Conservation (phyloP, 2,113 vertebrate species). For the Lagopus leucura region DNA sequence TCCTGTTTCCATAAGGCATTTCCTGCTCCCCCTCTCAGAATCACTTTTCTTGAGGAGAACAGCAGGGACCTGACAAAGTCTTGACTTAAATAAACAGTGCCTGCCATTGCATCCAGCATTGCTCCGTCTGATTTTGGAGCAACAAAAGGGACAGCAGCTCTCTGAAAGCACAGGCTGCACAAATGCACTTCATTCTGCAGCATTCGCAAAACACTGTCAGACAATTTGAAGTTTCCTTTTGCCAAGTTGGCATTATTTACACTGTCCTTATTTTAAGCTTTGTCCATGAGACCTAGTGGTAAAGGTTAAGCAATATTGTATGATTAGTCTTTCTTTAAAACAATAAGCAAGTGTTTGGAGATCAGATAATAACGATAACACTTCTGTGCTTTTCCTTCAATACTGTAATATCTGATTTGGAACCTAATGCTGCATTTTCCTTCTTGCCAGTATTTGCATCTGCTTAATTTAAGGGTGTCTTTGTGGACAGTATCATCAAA, state of each 20-base stretch:
- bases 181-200: background rate
- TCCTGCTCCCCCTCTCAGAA: constrained; percentile 88
- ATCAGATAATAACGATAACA: background rate
- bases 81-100: constrained; percentile 84
- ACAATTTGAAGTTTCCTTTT: background rate
- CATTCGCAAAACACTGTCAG: background rate
- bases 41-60: constrained; percentile 85
- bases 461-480: constrained; percentile 47
- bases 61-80: constrained; percentile 85
- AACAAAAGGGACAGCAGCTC: background rate
- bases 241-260: background rate
- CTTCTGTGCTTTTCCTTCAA: background rate
- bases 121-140: constrained; percentile 16
- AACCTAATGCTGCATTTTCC: constrained; percentile 29
- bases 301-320: background rate
- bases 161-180: constrained; percentile 24
- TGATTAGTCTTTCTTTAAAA: constrained; percentile 17
- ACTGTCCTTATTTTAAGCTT: background rate
- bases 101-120: constrained; percentile 57
- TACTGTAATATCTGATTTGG: constrained; percentile 16
- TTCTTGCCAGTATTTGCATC: constrained; percentile 31
- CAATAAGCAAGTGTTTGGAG: background rate
- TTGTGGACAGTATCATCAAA: constrained; percentile 24
- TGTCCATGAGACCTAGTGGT: background rate
- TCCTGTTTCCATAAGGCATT: constrained; percentile 97